These are phyloP conservation scores for Dicranocentrus wangi DNA, from an alignment of 2,888 invertebrate genomes.

Conservation along the genomic window DNA sequence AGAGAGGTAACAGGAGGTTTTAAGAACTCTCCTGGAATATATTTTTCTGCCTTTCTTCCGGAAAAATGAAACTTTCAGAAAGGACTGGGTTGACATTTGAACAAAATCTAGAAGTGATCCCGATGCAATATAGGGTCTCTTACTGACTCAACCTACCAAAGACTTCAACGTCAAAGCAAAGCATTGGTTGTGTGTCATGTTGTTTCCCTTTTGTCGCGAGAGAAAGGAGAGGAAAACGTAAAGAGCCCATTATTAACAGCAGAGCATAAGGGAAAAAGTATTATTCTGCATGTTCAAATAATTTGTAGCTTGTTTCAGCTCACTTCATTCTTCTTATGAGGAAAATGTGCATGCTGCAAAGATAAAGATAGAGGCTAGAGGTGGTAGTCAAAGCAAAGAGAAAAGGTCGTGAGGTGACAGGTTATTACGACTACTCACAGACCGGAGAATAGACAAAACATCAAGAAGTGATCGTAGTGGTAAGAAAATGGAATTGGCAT, in stretches of 20 bases:
- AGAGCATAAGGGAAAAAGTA: neutral
- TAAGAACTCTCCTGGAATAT: constrained; percentile 40
- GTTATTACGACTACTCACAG: no score
- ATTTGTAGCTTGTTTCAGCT: constrained; percentile 38
- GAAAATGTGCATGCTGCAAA: no score
- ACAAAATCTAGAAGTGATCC: constrained; percentile 1
- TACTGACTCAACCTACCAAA: neutral
- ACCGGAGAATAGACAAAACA: no score
- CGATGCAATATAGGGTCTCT: no score
- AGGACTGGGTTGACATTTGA: constrained; percentile 41
- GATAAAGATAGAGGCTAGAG: no score
- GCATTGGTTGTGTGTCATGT: constrained; percentile 12
- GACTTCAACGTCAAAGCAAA: constrained; percentile 15
- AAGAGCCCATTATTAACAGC: constrained; percentile 35
- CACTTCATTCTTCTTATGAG: neutral
- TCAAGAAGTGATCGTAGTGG: no score
- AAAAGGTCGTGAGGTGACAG: no score
- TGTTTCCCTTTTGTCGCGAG: neutral
- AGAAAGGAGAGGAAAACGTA: neutral
- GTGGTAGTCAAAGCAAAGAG: no score
- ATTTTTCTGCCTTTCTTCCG: constrained; percentile 22
- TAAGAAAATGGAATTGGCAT: no score
- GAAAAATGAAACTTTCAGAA: constrained; percentile 36
- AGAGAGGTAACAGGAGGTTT: constrained; percentile 57
- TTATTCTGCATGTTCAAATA: constrained; percentile 28